Evolutionary conservation across 2,113 vertebrate genomes (phyloP).

Genomic region (Passer montanus): DNA sequence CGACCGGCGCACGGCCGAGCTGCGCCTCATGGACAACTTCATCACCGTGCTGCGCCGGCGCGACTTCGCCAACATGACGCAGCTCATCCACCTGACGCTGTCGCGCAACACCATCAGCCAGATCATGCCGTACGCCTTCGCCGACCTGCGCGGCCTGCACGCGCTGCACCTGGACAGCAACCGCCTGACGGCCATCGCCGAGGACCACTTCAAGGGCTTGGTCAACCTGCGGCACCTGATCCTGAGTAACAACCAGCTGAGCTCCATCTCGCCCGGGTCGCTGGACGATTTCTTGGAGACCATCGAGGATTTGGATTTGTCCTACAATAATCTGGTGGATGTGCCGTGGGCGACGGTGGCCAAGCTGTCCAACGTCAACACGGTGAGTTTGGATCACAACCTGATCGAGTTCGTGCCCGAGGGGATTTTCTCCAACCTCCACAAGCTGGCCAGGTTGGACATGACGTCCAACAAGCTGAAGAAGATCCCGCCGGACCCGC

Average conservation of each 20-base stretch:
- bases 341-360: conserved; percentile 89
- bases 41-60: conserved; percentile 84
- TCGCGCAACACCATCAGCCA: conserved; percentile 95
- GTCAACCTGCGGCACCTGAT: conserved; percentile 90
- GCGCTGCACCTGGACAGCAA: conserved; percentile 93
- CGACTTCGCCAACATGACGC: conserved; percentile 95
- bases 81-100: conserved; percentile 87
- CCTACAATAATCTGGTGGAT: conserved; percentile 91
- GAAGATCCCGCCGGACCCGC: conserved; percentile 91
- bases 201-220: conserved; percentile 89
- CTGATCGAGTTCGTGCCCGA: conserved; percentile 91
- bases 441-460: conserved; percentile 91
- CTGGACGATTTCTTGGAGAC: conserved; percentile 90
- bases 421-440: conserved; percentile 92
- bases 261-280: conserved; percentile 82
- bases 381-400: conserved; percentile 92
- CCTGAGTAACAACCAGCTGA: conserved; percentile 91
- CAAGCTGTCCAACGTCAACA: conserved; percentile 89
- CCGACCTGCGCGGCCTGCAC: conserved; percentile 86
- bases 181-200: conserved; percentile 82
- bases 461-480: conserved; percentile 98
- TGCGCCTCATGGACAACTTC: conserved; percentile 93
- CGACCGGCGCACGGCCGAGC: conserved; percentile 90
- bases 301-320: conserved; percentile 92
- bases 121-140: conserved; percentile 89